A percentile compares a stretch with the other conserved stretches of the same genome.
phyloP scores from a whole-genome alignment of 2,888 invertebrate species.

The Epiblema foenella region DNA sequence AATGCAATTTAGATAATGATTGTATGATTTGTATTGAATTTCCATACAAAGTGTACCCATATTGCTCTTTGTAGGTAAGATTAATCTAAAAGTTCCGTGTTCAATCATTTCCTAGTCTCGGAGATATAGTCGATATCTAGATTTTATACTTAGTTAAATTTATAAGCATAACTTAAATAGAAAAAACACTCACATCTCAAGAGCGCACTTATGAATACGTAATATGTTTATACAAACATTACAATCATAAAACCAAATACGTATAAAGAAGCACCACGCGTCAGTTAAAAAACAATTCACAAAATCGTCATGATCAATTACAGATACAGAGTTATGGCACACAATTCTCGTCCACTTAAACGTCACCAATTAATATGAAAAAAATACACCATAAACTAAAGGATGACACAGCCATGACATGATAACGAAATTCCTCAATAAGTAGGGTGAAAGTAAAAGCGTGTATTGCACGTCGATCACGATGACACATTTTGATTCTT shows the following conservation, averaged over 20 bases:
- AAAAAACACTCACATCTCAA: too few species aligned
- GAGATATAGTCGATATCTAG: too few species aligned
- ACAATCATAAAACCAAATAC: background rate
- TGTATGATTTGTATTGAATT: too few species aligned
- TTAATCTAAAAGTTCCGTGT: too few species aligned
- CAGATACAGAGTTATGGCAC: background rate
- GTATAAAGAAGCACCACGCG: background rate
- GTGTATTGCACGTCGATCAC: slow-evolving; percentile 32
- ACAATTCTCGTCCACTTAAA: slow-evolving; percentile 11
- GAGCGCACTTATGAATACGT: background rate
- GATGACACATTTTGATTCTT: slow-evolving; percentile 39
- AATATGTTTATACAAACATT: background rate
- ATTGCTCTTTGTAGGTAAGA: too few species aligned
- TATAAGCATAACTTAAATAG: too few species aligned
- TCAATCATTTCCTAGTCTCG: too few species aligned
- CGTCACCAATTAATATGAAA: slow-evolving; percentile 24
- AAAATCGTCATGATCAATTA: slow-evolving; percentile 11
- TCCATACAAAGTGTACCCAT: too few species aligned
- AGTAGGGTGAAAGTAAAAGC: slow-evolving; percentile 45
- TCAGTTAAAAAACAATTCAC: background rate
- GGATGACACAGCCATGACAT: slow-evolving; percentile 37
- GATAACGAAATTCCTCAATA: slow-evolving; percentile 40
- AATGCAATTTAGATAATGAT: too few species aligned
- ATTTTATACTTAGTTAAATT: too few species aligned
- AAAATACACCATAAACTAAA: slow-evolving; percentile 21